Percentiles rank a stretch among this genome's conserved stretches.
These are phyloP conservation scores for Odontomyia ornata DNA, from an alignment of 2,888 invertebrate species.

Conservation along the genomic window DNA sequence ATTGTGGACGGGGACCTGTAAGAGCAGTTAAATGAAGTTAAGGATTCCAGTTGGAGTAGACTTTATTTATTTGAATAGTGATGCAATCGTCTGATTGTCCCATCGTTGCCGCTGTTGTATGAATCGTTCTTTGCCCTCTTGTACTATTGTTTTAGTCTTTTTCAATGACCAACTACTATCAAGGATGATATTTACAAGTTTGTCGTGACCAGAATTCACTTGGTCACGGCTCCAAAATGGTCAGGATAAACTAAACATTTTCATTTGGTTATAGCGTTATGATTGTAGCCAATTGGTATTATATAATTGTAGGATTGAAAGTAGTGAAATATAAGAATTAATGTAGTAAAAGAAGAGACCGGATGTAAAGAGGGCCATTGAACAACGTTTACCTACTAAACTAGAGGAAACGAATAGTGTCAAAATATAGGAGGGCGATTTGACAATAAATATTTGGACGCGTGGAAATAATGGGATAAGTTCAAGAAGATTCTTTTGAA, in stretches of 20 bases:
- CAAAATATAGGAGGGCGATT: no score
- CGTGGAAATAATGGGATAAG: no score
- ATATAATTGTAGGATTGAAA: no score
- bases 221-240: background rate
- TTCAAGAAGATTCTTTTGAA: no score
- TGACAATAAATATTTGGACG: no score
- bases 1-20: background rate
- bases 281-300: no score
- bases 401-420: no score
- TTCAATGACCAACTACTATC: background rate
- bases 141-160: no score
- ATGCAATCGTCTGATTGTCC: constrained; percentile 22
- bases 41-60: constrained; percentile 2
- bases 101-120: background rate
- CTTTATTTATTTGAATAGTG: constrained; percentile 30
- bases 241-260: constrained; percentile 3
- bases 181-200: background rate
- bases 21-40: background rate
- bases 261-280: background rate
- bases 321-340: no score
- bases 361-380: no score
- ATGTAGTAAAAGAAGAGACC: no score
- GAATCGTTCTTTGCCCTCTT: background rate
- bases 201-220: constrained; percentile 1
- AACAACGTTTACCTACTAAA: no score